phyloP scores from a whole-genome alignment of 2,888 invertebrate species.

The Corbicula japonica region DNA sequence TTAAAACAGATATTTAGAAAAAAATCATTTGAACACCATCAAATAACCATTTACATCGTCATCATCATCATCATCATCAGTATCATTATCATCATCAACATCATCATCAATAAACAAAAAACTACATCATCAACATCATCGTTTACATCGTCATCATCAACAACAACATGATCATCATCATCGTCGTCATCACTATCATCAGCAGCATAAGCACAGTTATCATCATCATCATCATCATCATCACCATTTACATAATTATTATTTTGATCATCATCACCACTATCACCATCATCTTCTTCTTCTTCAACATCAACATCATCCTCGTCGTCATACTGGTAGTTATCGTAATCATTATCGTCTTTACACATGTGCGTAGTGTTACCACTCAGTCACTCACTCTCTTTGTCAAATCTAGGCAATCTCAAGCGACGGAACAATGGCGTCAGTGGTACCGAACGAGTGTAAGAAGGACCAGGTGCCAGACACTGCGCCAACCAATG shows the following conservation, averaged over 20 bases:
- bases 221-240: no score
- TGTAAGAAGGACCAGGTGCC: slow-evolving; percentile 45
- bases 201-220: no score
- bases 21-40: background rate
- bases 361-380: background rate
- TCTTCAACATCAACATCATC: no score
- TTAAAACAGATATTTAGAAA: background rate
- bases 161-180: background rate
- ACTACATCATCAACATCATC: background rate
- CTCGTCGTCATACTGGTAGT: no score
- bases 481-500: slow-evolving; percentile 24
- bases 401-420: slow-evolving; percentile 32
- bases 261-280: no score
- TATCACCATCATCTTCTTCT: no score
- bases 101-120: no score
- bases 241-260: no score
- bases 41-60: background rate
- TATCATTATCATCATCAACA: background rate
- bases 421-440: slow-evolving; percentile 43
- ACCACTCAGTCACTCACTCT: background rate
- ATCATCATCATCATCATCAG: background rate
- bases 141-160: background rate
- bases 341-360: no score
- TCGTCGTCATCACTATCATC: no score
- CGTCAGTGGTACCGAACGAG: slow-evolving; percentile 48